A percentile compares a stretch with the other conserved stretches of the same genome.
These are phyloP conservation scores for Triplophysa bombifrons DNA, from an alignment of 2,797 vertebrate genomes.

Conservation along the genomic window DNA sequence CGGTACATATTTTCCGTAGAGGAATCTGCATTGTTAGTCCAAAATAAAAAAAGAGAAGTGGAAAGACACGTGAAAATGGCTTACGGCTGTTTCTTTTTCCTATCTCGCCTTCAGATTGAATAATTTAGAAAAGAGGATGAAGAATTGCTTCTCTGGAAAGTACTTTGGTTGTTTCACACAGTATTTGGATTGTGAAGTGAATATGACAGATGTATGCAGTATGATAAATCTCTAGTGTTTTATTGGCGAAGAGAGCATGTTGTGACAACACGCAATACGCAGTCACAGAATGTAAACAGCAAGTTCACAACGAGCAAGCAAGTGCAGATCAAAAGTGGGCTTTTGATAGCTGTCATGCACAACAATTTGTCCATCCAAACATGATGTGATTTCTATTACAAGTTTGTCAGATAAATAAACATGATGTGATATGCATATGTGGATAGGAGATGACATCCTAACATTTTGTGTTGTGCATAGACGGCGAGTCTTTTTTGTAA, in stretches of 20 bases:
- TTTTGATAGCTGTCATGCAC: neutral
- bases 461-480: neutral
- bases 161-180: slow-evolving; percentile 31
- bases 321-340: slow-evolving; percentile 4
- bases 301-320: neutral
- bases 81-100: slow-evolving; percentile 66
- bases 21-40: slow-evolving; percentile 68
- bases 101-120: slow-evolving; percentile 42
- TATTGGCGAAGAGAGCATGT: slow-evolving; percentile 10
- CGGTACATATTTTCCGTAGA: slow-evolving; percentile 67
- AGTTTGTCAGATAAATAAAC: slow-evolving; percentile 26
- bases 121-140: slow-evolving; percentile 55
- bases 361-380: neutral
- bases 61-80: slow-evolving; percentile 64
- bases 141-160: slow-evolving; percentile 41
- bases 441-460: neutral
- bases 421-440: neutral
- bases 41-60: slow-evolving; percentile 60
- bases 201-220: slow-evolving; percentile 24
- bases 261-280: slow-evolving; percentile 13
- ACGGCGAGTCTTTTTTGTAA: neutral
- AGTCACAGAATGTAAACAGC: slow-evolving; percentile 27
- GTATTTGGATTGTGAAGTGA: slow-evolving; percentile 32
- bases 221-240: slow-evolving; percentile 29
- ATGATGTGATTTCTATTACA: slow-evolving; percentile 1